A percentile compares a stretch with the other conserved stretches of the same genome.
phyloP scores from a whole-genome alignment of 2,888 invertebrate genomes.

The Ceraclea dissimilis region DNA sequence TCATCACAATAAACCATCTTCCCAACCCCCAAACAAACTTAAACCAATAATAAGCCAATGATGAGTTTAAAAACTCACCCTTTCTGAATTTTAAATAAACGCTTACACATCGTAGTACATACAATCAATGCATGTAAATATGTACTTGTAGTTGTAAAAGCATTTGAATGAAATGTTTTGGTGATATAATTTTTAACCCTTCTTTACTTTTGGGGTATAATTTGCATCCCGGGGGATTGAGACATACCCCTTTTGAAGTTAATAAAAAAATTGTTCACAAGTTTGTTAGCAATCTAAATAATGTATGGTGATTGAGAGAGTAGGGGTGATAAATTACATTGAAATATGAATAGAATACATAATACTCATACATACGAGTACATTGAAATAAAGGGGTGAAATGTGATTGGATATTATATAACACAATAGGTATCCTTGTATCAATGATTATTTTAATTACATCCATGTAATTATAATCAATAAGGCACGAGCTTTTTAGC shows the following conservation, averaged over 20 bases:
- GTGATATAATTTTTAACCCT: slow-evolving; percentile 16
- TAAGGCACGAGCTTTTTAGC: too few relatives aligned
- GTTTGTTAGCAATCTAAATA: slow-evolving; percentile 11
- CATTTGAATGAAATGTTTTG: slow-evolving; percentile 1
- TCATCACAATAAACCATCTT: neutral
- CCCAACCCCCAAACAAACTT: neutral
- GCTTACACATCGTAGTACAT: neutral
- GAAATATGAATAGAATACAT: neutral
- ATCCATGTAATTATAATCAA: too few relatives aligned
- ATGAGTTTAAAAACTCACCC: slow-evolving; percentile 18
- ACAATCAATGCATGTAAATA: neutral
- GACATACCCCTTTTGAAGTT: slow-evolving; percentile 14
- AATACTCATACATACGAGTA: too few relatives aligned
- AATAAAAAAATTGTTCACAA: slow-evolving; percentile 20
- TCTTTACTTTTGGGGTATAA: slow-evolving; percentile 20
- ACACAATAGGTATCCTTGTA: too few relatives aligned
- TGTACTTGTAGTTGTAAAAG: slow-evolving; percentile 4
- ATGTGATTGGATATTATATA: too few relatives aligned
- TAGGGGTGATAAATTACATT: slow-evolving; percentile 10
- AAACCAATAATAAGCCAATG: slow-evolving; percentile 22
- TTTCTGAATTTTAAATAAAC: slow-evolving; percentile 20
- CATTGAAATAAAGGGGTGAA: too few relatives aligned
- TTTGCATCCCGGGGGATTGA: slow-evolving; percentile 24
- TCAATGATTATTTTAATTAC: too few relatives aligned
- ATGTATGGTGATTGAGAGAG: neutral